A percentile compares a stretch with the other conserved stretches of the same genome.
These are phyloP conservation scores for Rambutsinella grinnellia DNA, from an alignment of 2,888 invertebrate genomes.

Conservation along the genomic window DNA sequence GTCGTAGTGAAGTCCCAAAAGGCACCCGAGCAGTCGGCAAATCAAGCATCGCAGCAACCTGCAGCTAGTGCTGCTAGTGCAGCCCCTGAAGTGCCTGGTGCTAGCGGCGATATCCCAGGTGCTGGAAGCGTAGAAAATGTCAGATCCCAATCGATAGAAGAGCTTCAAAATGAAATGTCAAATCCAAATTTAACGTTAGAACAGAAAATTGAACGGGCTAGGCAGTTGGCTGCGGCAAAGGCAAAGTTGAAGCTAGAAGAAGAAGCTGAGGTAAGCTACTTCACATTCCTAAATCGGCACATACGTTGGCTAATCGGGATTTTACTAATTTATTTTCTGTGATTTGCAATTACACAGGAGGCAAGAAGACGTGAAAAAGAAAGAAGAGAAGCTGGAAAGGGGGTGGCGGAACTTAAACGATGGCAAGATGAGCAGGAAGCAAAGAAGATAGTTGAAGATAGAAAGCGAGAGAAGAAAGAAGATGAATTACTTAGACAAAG, in stretches of 20 bases:
- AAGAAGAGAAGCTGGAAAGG: slow-evolving; percentile 81
- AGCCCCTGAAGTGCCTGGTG: not conserved
- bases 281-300: not conserved
- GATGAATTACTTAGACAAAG: slow-evolving; percentile 82
- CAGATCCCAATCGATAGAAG: slow-evolving; percentile 17
- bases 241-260: slow-evolving; percentile 76
- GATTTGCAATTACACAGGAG: slow-evolving; percentile 66
- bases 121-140: not conserved
- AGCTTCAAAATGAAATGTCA: slow-evolving; percentile 12
- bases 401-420: slow-evolving; percentile 78
- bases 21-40: not conserved
- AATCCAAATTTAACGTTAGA: slow-evolving; percentile 67
- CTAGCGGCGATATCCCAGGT: not conserved
- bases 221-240: slow-evolving; percentile 78
- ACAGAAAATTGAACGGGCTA: slow-evolving; percentile 77
- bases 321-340: not conserved
- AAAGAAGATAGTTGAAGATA: slow-evolving; percentile 79
- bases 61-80: not conserved
- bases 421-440: slow-evolving; percentile 83
- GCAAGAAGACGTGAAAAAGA: slow-evolving; percentile 76
- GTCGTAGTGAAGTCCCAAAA: slow-evolving; percentile 43
- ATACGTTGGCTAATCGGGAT: not conserved
- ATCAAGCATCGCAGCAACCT: not conserved
- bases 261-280: slow-evolving; percentile 74
- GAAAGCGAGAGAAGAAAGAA: slow-evolving; percentile 82